Conservation (phyloP, 2,113 vertebrate genomes). For the Pseudopodoces humilis region DNA sequence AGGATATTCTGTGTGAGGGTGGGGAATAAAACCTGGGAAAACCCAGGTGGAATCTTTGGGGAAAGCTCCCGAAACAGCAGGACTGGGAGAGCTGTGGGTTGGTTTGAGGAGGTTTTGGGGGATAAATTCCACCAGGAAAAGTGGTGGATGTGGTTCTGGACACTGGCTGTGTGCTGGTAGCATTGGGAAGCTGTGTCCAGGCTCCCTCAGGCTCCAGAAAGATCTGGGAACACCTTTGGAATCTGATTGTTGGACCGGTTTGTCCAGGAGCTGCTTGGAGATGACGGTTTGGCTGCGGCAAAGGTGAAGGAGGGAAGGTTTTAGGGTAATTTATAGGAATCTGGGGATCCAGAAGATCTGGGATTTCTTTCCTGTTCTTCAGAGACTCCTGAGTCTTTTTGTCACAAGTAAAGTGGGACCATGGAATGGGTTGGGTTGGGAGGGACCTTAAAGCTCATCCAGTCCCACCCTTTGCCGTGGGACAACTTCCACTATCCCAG, state of each 20-base stretch:
- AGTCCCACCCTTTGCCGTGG: neutral
- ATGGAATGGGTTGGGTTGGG: neutral
- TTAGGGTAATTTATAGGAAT: neutral
- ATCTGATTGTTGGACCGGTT: neutral
- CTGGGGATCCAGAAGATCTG: neutral
- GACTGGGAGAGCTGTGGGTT: neutral
- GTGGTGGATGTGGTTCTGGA: neutral
- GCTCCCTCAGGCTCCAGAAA: neutral
- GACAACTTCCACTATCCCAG: fast-evolving
- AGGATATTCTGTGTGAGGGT: neutral
- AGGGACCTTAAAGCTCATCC: neutral
- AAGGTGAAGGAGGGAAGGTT: neutral
- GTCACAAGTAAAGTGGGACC: neutral
- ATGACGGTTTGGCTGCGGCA: neutral
- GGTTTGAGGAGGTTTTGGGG: neutral
- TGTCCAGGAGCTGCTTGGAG: neutral
- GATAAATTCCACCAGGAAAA: neutral
- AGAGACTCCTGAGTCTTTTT: neutral
- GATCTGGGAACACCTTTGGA: neutral
- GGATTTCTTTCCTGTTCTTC: neutral
- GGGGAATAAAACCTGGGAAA: neutral
- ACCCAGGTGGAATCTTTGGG: neutral
- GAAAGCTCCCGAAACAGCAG: fast-evolving
- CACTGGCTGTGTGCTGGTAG: neutral
- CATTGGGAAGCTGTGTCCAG: fast-evolving